Percentiles rank a stretch among this genome's conserved stretches.
Conservation (phyloP, 2,113 vertebrate species). For the Cavia aperea region DNA sequence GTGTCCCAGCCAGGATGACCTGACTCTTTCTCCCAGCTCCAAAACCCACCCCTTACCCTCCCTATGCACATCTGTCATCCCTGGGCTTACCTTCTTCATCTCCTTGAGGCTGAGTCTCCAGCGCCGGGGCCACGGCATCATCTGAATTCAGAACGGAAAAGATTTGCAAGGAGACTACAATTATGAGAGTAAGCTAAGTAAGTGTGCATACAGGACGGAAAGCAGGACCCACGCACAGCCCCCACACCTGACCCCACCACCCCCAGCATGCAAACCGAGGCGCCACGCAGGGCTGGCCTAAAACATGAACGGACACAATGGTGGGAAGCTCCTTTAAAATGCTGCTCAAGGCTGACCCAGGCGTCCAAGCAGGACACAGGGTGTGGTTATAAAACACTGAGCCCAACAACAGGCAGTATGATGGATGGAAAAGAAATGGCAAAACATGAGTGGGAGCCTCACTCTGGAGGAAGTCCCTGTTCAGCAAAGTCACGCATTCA, state of each 20-base stretch:
- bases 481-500: neutral
- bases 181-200: slow-evolving; percentile 89
- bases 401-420: fast-evolving
- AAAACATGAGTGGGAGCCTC: neutral
- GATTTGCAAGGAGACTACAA: slow-evolving; percentile 99
- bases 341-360: neutral
- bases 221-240: slow-evolving; percentile 82
- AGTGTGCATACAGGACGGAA: slow-evolving; percentile 73
- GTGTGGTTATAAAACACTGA: neutral
- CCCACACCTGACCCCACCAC: slow-evolving; percentile 67
- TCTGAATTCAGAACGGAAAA: slow-evolving; percentile 99
- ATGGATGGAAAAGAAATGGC: neutral
- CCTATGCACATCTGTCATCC: fast-evolving
- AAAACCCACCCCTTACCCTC: fast-evolving
- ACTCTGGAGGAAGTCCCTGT: neutral
- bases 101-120: slow-evolving; percentile 86
- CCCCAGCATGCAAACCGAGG: neutral
- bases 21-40: fast-evolving
- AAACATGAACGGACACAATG: fast-evolving
- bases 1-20: fast-evolving
- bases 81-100: slow-evolving; percentile 92
- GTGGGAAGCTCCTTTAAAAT: neutral
- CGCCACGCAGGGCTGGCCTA: fast-evolving
- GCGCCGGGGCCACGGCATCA: slow-evolving; percentile 84
- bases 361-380: fast-evolving